Base-by-base conservation (phyloP, 2,113 vertebrate species). In the Chaetura pelagica region DNA sequence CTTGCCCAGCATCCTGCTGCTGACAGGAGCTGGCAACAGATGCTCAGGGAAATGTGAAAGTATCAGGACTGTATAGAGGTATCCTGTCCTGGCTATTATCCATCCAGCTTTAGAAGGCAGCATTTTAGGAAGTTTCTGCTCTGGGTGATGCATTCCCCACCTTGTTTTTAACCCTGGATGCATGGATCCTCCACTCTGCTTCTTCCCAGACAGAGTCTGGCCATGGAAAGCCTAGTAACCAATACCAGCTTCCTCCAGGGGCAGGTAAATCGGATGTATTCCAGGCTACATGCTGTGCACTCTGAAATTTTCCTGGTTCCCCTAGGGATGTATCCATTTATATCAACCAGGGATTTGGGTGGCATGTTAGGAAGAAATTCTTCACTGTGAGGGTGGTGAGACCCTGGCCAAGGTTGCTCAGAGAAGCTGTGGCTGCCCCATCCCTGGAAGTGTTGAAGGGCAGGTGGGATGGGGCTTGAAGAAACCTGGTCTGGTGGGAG, bases 181-280 rank as follows among this genome's bases (percentile, higher is more conserved):
- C 0, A 3, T 1, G 1, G 8, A 13, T 61, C 15, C 38, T 71
- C 13, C 1, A 4, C 2, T 3, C 10, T 6, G 14, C 40, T 64
- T 34, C 57, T 84, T 79, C 57, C 34, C 1, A 0, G 71, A 38
- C 8, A 8, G 77, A 84, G 30, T 14, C 62, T 38, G 35, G 8
- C 29, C 3, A 0, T n/a, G 57, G 51, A 12, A 77, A 26, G 1
- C 10, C 48, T 54, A 35, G 38, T 59, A 61, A 32, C 23, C 29
- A 75, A 52, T 19, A 8, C 1, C 9, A 80, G 17, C 23, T 90
- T 73, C n/a, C 27, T 51, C 22, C 54, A 34, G 42, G 57, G 32
- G 2, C 48, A 85, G 24, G n/a, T 35, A 42, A 87, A 79, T 38
- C 44, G 46, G 34, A 62, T 10, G 7, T 11, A 63, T 24, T 66